These are phyloP conservation scores for Ryuthela nishihirai DNA, from an alignment of 2,888 invertebrate genomes.

Conservation along the genomic window DNA sequence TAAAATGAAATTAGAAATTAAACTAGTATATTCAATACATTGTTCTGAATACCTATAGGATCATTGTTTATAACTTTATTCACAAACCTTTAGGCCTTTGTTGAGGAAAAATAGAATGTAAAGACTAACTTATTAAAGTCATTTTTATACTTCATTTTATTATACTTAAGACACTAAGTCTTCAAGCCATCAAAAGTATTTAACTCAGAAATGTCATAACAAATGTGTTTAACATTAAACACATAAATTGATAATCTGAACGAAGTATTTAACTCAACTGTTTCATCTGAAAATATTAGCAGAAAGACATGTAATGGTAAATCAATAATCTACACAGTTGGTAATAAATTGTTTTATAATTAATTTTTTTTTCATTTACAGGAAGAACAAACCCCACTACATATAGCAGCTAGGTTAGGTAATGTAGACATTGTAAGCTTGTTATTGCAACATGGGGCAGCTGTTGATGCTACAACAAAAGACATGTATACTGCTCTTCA, in stretches of 20 bases:
- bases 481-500: conserved; percentile 93
- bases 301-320: not conserved
- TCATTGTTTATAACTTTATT: too few species aligned
- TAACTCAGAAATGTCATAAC: not conserved
- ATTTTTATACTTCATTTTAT: too few species aligned
- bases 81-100: too few species aligned
- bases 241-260: not conserved
- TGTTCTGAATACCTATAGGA: too few species aligned
- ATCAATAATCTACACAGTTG: not conserved
- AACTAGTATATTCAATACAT: too few species aligned
- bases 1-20: too few species aligned
- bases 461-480: conserved; percentile 86
- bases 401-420: conserved; percentile 94
- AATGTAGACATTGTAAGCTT: conserved; percentile 97
- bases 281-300: not conserved
- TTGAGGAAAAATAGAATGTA: too few species aligned
- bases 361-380: conserved; percentile 50
- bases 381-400: conserved; percentile 96
- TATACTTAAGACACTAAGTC: too few species aligned
- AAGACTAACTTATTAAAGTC: too few species aligned
- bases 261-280: not conserved
- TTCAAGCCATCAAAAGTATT: too few species aligned
- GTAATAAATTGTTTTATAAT: not conserved
- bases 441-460: conserved; percentile 89
- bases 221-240: not conserved